Conservation (phyloP, 2,888 invertebrate species). For the Patella caerulea region DNA sequence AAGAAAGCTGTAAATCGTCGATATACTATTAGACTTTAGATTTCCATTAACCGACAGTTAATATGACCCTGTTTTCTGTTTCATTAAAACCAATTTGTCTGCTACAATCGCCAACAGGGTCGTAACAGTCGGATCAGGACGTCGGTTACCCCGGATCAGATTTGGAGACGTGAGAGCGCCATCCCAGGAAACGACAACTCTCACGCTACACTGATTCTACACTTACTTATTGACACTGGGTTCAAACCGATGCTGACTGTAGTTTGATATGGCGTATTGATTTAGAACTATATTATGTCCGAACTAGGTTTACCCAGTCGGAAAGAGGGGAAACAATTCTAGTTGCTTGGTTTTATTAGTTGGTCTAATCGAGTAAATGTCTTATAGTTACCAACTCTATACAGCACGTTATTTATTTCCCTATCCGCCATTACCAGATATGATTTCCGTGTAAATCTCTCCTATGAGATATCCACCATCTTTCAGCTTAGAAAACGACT, state of each 20-base stretch:
- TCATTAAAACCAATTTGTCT: conserved; percentile 13
- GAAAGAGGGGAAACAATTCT: neutral
- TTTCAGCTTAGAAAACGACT: too few relatives aligned
- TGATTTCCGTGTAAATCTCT: too few relatives aligned
- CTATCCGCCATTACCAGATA: too few relatives aligned
- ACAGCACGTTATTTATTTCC: too few relatives aligned
- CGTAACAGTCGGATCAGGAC: neutral
- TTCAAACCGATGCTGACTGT: neutral
- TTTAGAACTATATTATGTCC: neutral
- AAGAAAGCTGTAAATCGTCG: neutral
- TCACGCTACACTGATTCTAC: neutral
- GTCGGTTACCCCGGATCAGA: too few relatives aligned
- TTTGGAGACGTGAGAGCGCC: neutral
- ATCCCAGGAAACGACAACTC: neutral
- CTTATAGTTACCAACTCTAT: too few relatives aligned
- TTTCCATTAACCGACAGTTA: conserved; percentile 3
- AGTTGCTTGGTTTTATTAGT: neutral
- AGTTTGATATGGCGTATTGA: neutral
- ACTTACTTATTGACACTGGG: conserved; percentile 2
- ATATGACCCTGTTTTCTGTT: conserved; percentile 5
- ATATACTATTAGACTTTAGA: conserved; percentile 10
- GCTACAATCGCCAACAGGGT: neutral
- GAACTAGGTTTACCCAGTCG: conserved; percentile 2
- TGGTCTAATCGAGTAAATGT: neutral
- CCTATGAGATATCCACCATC: too few relatives aligned